These are phyloP conservation scores for Dione juno DNA, from an alignment of 2,888 invertebrate species.

Conservation along the genomic window DNA sequence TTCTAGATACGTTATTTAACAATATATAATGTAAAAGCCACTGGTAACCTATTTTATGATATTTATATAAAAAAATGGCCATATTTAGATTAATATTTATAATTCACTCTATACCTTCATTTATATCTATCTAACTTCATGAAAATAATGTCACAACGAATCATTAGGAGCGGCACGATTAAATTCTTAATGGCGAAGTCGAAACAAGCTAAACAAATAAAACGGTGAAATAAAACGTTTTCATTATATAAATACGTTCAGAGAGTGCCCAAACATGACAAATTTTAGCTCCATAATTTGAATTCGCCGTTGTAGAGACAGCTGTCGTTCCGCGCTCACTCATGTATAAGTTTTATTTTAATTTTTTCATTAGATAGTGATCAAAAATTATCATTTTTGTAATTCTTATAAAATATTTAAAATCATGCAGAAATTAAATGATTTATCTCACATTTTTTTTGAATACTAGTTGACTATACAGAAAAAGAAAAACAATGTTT, in stretches of 20 bases:
- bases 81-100: too few relatives aligned
- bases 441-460: too few relatives aligned
- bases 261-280: constrained; percentile 48
- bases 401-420: background rate
- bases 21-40: too few relatives aligned
- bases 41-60: too few relatives aligned
- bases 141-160: constrained; percentile 45
- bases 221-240: constrained; percentile 37
- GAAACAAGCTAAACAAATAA: constrained; percentile 28
- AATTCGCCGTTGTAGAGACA: constrained; percentile 58
- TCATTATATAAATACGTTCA: constrained; percentile 43
- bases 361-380: constrained; percentile 49
- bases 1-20: too few relatives aligned
- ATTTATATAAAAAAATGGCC: too few relatives aligned
- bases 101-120: constrained; percentile 40
- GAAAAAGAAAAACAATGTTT: too few relatives aligned
- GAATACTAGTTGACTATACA: too few relatives aligned
- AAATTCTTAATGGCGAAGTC: constrained; percentile 28
- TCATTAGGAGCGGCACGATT: constrained; percentile 23
- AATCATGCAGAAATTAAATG: too few relatives aligned
- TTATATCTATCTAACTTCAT: constrained; percentile 58
- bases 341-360: constrained; percentile 54
- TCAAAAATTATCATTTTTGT: background rate
- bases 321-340: constrained; percentile 58
- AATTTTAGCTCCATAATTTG: constrained; percentile 61